A percentile compares a stretch with the other conserved stretches of the same genome.
Evolutionary conservation across 2,113 vertebrate genomes (phyloP).

Genomic region (Tetrax tetrax): DNA sequence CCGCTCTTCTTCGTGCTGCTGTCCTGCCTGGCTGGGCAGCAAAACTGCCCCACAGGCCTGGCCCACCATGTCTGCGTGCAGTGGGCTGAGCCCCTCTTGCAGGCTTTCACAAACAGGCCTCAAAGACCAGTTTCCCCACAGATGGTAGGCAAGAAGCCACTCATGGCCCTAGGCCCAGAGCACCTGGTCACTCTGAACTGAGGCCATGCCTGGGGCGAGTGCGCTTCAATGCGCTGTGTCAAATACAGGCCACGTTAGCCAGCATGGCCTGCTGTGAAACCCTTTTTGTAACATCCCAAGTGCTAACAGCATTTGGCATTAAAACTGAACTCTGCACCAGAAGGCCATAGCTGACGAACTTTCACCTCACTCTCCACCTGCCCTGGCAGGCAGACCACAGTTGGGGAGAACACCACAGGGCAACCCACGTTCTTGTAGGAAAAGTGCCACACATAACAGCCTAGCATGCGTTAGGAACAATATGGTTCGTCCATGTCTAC

Average conservation of each 20-base stretch:
- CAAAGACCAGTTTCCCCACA: not conserved
- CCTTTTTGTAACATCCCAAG: not conserved
- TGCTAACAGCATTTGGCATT: not conserved
- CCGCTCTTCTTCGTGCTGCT: not conserved
- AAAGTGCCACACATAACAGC: rapidly evolving
- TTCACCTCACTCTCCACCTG: not conserved
- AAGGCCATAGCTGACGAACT: not conserved
- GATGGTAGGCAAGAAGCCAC: not conserved
- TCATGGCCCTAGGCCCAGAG: not conserved
- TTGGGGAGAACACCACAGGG: not conserved
- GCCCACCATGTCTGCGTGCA: rapidly evolving
- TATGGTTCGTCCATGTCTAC: not conserved
- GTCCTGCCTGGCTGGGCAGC: not conserved
- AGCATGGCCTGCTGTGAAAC: not conserved
- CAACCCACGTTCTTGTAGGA: not conserved
- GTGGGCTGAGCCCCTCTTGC: not conserved
- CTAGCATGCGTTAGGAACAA: not conserved
- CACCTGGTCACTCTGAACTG: not conserved
- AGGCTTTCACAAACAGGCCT: not conserved
- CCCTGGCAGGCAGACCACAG: not conserved
- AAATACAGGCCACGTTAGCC: not conserved
- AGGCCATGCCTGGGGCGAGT: not conserved
- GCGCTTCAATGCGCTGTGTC: rapidly evolving
- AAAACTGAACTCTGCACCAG: not conserved
- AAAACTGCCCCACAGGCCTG: not conserved